Evolutionary conservation across 2,113 vertebrate species (phyloP).

Genomic region (Tachysurus fulvidraco): DNA sequence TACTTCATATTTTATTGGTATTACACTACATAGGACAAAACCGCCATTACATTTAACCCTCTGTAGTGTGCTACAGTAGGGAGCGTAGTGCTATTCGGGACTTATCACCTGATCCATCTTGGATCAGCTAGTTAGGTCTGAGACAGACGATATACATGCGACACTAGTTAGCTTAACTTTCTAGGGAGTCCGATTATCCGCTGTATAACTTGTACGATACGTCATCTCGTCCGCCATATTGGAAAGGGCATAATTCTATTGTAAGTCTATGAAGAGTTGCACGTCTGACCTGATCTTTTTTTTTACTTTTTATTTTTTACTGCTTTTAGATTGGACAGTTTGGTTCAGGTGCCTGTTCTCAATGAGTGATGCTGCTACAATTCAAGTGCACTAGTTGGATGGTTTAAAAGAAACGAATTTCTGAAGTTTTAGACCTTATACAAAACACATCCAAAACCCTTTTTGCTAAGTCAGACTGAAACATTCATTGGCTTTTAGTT

Average conservation of each 20-base stretch:
- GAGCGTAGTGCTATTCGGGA: not conserved
- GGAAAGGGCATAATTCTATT: not conserved
- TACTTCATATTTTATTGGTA: not conserved
- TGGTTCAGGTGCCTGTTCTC: no score
- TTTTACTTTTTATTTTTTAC: no score
- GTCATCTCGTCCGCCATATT: constrained; percentile 2
- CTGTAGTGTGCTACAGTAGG: not conserved
- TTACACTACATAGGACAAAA: not conserved
- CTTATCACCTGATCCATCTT: not conserved
- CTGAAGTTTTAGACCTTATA: not conserved
- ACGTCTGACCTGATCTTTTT: no score
- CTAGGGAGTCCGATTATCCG: not conserved
- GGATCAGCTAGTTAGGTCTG: not conserved
- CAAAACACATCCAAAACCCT: not conserved
- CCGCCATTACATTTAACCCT: not conserved
- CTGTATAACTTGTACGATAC: not conserved
- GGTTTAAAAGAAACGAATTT: not conserved
- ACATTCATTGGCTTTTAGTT: not conserved
- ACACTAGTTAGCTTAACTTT: not conserved
- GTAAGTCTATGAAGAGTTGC: no score
- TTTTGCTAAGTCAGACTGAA: not conserved
- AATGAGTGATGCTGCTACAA: no score
- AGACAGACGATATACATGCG: not conserved
- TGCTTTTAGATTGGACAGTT: no score
- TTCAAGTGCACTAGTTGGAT: not conserved